These are phyloP conservation scores for Zeus faber DNA, from an alignment of 2,113 vertebrate species.

Conservation along the genomic window DNA sequence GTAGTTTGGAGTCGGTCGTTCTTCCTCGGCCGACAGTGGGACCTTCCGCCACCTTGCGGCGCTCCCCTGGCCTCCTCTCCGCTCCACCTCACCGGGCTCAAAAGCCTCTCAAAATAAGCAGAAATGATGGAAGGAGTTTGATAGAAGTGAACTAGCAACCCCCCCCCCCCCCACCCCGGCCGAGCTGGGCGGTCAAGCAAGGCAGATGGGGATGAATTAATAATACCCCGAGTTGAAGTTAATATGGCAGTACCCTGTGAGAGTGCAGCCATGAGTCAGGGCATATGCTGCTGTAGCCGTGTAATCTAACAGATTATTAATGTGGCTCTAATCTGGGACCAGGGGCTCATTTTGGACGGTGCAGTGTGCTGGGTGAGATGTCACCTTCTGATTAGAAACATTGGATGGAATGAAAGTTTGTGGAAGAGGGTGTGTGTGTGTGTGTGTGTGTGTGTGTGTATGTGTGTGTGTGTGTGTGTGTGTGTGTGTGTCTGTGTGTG, in stretches of 20 bases:
- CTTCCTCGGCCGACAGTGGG: too few relatives aligned
- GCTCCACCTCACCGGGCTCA: too few relatives aligned
- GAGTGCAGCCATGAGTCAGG: conserved; percentile 29
- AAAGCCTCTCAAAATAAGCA: too few relatives aligned
- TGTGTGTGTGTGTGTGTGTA: conserved; percentile 3
- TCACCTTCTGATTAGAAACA: conserved; percentile 47
- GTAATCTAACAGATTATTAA: conserved; percentile 56
- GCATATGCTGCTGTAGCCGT: conserved; percentile 46
- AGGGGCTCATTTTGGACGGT: conserved; percentile 35
- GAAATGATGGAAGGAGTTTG: too few relatives aligned
- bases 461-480: neutral
- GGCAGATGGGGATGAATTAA: conserved; percentile 5
- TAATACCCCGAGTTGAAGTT: conserved; percentile 20
- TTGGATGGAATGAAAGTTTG: too few relatives aligned
- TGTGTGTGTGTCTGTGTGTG: conserved; percentile 4
- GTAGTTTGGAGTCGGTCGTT: too few relatives aligned
- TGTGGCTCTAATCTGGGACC: conserved; percentile 57
- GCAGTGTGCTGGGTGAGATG: conserved; percentile 35
- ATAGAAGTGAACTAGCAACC: too few relatives aligned
- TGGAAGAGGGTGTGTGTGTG: neutral
- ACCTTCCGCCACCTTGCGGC: too few relatives aligned
- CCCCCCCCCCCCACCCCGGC: too few relatives aligned
- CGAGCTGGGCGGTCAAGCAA: too few relatives aligned
- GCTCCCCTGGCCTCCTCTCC: too few relatives aligned
- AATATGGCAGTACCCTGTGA: conserved; percentile 20